phyloP scores from a whole-genome alignment of 1,140 invertebrate genomes.

The Drosophila triauraria region DNA sequence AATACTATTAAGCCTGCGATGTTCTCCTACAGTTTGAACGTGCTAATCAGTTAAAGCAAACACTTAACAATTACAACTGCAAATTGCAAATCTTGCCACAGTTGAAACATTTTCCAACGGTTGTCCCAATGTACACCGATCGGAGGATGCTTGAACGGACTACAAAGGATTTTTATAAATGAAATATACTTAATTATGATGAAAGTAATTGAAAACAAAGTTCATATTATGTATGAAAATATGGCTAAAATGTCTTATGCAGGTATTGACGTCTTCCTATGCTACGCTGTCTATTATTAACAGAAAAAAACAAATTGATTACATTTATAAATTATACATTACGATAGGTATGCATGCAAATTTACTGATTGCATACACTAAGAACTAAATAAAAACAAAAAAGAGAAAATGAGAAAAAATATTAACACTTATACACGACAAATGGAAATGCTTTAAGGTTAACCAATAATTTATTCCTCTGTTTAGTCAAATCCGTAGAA shows the following conservation, averaged over 20 bases:
- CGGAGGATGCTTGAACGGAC: conserved; percentile 61
- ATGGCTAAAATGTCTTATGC: conserved; percentile 85
- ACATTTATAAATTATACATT: conserved; percentile 76
- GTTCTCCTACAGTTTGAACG: conserved; percentile 66
- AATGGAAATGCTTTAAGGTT: conserved; percentile 54
- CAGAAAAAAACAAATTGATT: conserved; percentile 77
- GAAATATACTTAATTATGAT: conserved; percentile 43
- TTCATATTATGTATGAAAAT: conserved; percentile 81
- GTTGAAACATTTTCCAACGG: conserved; percentile 63
- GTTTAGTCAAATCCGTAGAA: conserved; percentile 19
- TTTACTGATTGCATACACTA: conserved; percentile 50
- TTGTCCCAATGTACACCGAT: conserved; percentile 58
- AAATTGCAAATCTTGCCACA: conserved; percentile 45
- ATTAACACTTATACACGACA: conserved; percentile 46
- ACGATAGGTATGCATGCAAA: conserved; percentile 62
- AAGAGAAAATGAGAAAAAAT: conserved; percentile 3
- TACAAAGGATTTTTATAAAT: conserved; percentile 63
- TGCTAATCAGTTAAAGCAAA: conserved; percentile 47
- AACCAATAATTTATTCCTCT: conserved; percentile 17
- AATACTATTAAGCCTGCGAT: conserved; percentile 68
- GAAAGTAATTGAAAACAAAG: conserved; percentile 68
- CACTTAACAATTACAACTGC: conserved; percentile 33
- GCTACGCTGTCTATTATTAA: conserved; percentile 86
- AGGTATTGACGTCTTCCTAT: conserved; percentile 86
- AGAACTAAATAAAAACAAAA: conserved; percentile 29